A percentile compares a stretch with the other conserved stretches of the same genome.
These are phyloP conservation scores for Hyperoodon ampullatus DNA, from an alignment of 2,113 vertebrate species.

Conservation along the genomic window DNA sequence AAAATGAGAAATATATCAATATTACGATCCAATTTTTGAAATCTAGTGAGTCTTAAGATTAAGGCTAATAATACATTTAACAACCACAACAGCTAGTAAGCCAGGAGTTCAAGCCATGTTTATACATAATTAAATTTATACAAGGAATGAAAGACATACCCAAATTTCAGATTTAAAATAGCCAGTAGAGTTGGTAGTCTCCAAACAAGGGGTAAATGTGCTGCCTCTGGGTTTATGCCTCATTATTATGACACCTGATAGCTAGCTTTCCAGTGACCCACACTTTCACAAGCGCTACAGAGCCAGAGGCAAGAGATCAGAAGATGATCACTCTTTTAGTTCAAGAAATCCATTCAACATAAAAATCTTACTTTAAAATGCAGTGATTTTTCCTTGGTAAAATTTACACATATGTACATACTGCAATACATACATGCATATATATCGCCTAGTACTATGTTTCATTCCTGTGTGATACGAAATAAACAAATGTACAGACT, in stretches of 20 bases:
- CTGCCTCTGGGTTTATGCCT: not conserved
- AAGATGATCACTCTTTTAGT: not conserved
- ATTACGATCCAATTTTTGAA: slow-evolving; percentile 69
- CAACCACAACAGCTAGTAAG: slow-evolving; percentile 39
- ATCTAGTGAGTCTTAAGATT: slow-evolving; percentile 61
- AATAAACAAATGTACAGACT: not conserved
- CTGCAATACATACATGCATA: not conserved
- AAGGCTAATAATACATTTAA: slow-evolving; percentile 61
- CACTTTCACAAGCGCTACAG: not conserved
- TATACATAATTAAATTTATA: not conserved
- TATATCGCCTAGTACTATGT: not conserved
- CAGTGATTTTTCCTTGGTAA: not conserved
- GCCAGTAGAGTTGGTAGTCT: not conserved
- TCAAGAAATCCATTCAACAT: not conserved
- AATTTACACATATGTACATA: not conserved
- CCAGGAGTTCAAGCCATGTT: slow-evolving; percentile 36
- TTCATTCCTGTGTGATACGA: not conserved
- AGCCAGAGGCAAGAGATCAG: slow-evolving; percentile 28
- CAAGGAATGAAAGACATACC: slow-evolving; percentile 21
- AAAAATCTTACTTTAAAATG: slow-evolving; percentile 6
- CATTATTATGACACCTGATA: slow-evolving; percentile 21
- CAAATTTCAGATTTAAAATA: slow-evolving; percentile 47
- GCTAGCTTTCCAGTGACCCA: slow-evolving; percentile 39
- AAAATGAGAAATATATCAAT: slow-evolving; percentile 76
- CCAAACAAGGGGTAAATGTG: slow-evolving; percentile 19